These are phyloP conservation scores for Oreochromis aureus DNA, from an alignment of 2,113 vertebrate species.

Conservation along the genomic window DNA sequence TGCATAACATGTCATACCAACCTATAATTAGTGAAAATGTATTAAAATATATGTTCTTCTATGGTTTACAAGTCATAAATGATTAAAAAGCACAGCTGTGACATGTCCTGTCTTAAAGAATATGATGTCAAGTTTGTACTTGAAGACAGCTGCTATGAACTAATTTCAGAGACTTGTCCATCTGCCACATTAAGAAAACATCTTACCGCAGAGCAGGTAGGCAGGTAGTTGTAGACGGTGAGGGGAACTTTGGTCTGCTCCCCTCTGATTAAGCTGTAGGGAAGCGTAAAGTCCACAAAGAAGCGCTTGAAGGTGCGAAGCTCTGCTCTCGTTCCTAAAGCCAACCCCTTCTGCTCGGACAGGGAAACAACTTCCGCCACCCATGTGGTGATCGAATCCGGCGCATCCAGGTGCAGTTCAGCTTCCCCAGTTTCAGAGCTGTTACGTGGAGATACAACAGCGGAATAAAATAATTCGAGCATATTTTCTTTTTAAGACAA, in stretches of 20 bases:
- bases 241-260: slow-evolving; percentile 89
- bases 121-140: not conserved
- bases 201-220: slow-evolving; percentile 79
- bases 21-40: not conserved
- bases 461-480: not conserved
- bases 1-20: not conserved
- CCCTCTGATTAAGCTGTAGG: slow-evolving; percentile 80
- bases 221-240: slow-evolving; percentile 86
- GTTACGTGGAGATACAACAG: not conserved
- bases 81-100: not conserved
- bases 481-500: not conserved
- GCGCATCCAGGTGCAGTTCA: slow-evolving; percentile 77
- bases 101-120: not conserved
- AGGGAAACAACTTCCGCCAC: slow-evolving; percentile 80
- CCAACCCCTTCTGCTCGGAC: slow-evolving; percentile 77
- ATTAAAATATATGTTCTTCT: not conserved
- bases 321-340: slow-evolving; percentile 72
- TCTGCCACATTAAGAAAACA: not conserved
- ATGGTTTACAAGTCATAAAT: not conserved
- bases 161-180: not conserved
- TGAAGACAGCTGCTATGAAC: not conserved
- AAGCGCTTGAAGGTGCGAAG: slow-evolving; percentile 88
- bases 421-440: slow-evolving; percentile 76
- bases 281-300: slow-evolving; percentile 87
- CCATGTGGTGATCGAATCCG: slow-evolving; percentile 92